Percentiles rank a stretch among this genome's conserved stretches.
These are phyloP conservation scores for Salvator merianae DNA, from an alignment of 2,113 vertebrate species.

Conservation along the genomic window DNA sequence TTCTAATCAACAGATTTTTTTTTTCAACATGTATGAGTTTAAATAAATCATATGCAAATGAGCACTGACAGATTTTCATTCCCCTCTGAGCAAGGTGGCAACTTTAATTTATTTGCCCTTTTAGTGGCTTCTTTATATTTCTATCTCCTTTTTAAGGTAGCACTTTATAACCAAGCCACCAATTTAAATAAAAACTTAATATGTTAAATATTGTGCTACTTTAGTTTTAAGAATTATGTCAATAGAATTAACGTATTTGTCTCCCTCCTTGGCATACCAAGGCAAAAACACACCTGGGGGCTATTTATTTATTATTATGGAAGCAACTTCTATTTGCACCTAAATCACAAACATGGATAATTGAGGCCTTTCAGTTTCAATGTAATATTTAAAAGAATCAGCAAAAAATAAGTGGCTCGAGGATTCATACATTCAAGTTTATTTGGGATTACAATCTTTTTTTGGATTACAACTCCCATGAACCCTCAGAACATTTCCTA, in stretches of 20 bases:
- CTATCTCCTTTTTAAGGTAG: neutral
- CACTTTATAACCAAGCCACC: constrained; percentile 1
- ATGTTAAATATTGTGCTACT: neutral
- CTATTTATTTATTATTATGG: neutral
- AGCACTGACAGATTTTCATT: constrained; percentile 21
- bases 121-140: constrained; percentile 8
- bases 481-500: too few relatives aligned
- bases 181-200: neutral
- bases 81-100: constrained; percentile 18
- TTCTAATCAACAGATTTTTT: constrained; percentile 1
- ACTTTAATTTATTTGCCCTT: constrained; percentile 33
- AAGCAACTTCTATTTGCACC: neutral
- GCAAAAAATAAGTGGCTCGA: neutral
- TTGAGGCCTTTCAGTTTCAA: neutral
- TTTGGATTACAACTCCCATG: too few relatives aligned
- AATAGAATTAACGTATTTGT: neutral
- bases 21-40: neutral
- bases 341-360: neutral
- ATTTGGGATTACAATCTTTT: too few relatives aligned
- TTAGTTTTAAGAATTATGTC: constrained; percentile 1
- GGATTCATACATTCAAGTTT: too few relatives aligned
- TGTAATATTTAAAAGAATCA: neutral
- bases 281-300: neutral
- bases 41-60: constrained; percentile 37
- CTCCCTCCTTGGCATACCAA: neutral